Conservation (phyloP, 2,888 invertebrate genomes). For the Trypoxylon attenuatum region DNA sequence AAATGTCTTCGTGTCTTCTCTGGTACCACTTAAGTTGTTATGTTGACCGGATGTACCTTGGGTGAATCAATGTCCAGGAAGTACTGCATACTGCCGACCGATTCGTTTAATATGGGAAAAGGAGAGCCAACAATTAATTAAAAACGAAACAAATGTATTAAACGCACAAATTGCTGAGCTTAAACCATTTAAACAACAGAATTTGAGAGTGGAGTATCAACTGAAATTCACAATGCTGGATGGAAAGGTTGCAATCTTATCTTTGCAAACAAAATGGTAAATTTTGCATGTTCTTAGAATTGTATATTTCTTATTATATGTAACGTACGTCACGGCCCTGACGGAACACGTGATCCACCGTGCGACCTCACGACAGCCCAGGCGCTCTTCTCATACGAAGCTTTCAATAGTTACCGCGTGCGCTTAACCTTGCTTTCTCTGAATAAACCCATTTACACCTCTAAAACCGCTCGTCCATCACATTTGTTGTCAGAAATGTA, state of each 20-base stretch:
- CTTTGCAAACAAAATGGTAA: too few species aligned
- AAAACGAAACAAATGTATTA: neutral
- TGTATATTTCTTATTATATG: too few species aligned
- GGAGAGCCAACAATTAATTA: neutral
- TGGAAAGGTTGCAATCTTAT: neutral
- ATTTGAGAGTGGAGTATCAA: neutral
- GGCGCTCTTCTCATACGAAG: too few species aligned
- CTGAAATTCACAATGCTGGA: neutral
- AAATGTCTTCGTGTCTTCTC: neutral
- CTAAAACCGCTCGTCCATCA: too few species aligned
- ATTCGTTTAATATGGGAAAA: neutral
- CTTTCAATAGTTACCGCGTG: too few species aligned
- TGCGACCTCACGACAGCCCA: too few species aligned
- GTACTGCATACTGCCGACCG: neutral
- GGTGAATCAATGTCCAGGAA: neutral
- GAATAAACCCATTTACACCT: too few species aligned
- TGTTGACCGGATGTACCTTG: neutral
- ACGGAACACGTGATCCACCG: too few species aligned
- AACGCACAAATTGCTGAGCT: neutral
- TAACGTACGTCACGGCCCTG: too few species aligned
- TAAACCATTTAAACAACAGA: neutral
- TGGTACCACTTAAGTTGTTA: neutral
- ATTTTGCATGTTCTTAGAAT: too few species aligned
- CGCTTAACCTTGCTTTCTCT: too few species aligned
- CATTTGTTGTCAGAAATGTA: too few species aligned